Evolutionary conservation across 2,113 vertebrate genomes (phyloP), one percentile per base, ranked within the genome.

Genomic region (Tonatia bakeri): DNA sequence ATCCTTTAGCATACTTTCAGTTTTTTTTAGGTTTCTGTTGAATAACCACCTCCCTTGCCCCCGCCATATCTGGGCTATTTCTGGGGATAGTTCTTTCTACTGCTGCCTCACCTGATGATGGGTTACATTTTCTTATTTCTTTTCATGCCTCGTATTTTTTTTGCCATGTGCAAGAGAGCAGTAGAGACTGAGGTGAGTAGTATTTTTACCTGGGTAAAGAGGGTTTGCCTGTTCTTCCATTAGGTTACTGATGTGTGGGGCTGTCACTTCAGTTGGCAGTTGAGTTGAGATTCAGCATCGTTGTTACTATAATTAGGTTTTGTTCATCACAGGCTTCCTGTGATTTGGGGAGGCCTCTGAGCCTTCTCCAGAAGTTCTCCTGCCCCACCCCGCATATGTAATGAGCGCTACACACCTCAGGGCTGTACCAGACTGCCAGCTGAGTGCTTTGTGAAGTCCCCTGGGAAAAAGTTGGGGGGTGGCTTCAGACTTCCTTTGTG

Each of bases 161-260:
- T 40, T 79, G 56, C 1, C n/a, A 24, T 65, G 28, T 87, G 12
- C 50, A 16, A 76, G 64, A 77, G 15, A 69, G 40, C 65, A 33
- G 6, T 19, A 61, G 64, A 67, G 40, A 87, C n/a, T 61, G 50
- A 65, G 33, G 47, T 40, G 76, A 38, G 36, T 81, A 36, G 33
- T 65, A 5, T 10, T 43, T 54, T 28, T 45, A 7, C 8, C 24
- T 77, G 20, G 20, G 8, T 17, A 40, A 36, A 36, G 26, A 36
- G 26, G 77, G 2, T 38, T 16, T 38, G 38, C 3, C 16, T 2
- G 0, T 56, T 64, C 17, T 77, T 36, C n/a, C 0, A 0, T 40
- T 3, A 26, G 50, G 40, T 50, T 40, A 7, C 75, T 38, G 2
- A 19, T 10, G 4, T 13, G 28, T 11, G 70, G 47, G 80, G 24